These are phyloP conservation scores for Drosophila pectinifera DNA, from an alignment of 1,140 invertebrate genomes.

Conservation along the genomic window DNA sequence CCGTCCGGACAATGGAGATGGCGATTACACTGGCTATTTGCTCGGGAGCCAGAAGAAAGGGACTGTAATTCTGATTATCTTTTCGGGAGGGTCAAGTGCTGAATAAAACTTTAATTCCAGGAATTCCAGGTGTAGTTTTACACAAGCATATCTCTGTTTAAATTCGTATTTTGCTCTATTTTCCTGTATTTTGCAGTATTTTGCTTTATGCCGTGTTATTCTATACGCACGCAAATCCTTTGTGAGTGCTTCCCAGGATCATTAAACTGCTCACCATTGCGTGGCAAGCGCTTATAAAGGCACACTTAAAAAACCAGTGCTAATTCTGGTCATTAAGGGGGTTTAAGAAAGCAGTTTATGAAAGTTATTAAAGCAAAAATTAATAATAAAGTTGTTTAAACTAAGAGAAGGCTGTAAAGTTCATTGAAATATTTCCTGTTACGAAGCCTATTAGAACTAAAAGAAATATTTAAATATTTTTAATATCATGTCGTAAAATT, in stretches of 20 bases:
- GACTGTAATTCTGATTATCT: conserved; percentile 37
- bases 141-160: neutral
- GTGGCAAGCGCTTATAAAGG: conserved; percentile 30
- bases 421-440: neutral
- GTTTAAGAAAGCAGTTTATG: neutral
- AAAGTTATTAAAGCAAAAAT: neutral
- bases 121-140: conserved; percentile 21
- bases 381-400: neutral
- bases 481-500: too few species aligned
- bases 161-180: neutral
- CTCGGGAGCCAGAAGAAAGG: conserved; percentile 13
- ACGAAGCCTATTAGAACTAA: neutral
- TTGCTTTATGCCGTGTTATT: conserved; percentile 15
- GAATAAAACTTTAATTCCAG: conserved; percentile 19
- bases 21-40: conserved; percentile 45
- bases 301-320: conserved; percentile 12
- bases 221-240: conserved; percentile 25
- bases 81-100: conserved; percentile 1
- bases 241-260: conserved; percentile 48
- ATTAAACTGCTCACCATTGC: conserved; percentile 63
- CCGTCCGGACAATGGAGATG: conserved; percentile 40
- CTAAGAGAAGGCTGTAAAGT: neutral
- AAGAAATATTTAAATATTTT: neutral
- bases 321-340: conserved; percentile 1
- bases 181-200: conserved; percentile 1